Percentiles rank a stretch among this genome's conserved stretches.
Conservation (phyloP, 2,888 invertebrate species). For the Nematopogon swammerdamellus region DNA sequence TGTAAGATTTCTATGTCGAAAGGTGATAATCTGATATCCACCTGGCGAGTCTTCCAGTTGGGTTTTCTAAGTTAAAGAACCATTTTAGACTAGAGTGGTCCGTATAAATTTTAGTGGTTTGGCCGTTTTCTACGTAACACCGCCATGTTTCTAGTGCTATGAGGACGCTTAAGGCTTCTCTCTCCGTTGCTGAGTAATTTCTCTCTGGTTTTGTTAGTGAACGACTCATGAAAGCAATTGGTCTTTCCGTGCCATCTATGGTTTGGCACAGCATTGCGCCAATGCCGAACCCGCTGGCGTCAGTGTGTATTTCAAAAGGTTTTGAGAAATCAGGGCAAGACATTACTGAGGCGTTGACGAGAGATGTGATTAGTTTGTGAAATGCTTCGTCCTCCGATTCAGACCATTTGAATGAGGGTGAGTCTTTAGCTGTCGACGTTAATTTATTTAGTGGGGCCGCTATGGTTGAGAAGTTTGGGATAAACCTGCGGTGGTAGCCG, state of each 20-base stretch:
- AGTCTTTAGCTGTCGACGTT: background rate
- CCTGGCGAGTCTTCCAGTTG: slow-evolving; percentile 9
- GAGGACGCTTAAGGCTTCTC: slow-evolving; percentile 10
- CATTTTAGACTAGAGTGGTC: slow-evolving; percentile 8
- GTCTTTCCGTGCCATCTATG: slow-evolving; percentile 8
- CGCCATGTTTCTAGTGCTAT: slow-evolving; percentile 7
- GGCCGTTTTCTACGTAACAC: slow-evolving; percentile 5
- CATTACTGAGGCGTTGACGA: background rate
- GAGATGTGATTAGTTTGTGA: background rate
- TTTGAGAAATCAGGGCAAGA: slow-evolving; percentile 8
- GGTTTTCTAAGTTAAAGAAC: slow-evolving; percentile 8
- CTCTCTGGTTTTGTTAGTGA: slow-evolving; percentile 6
- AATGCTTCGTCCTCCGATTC: background rate
- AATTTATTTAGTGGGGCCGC: background rate
- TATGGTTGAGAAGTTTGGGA: background rate
- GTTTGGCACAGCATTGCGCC: slow-evolving; percentile 10
- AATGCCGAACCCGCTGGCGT: background rate
- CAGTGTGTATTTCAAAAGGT: slow-evolving; percentile 13
- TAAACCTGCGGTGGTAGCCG: background rate
- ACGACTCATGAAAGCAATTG: slow-evolving; percentile 8
- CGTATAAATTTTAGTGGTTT: slow-evolving; percentile 4
- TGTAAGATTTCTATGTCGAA: slow-evolving; percentile 9
- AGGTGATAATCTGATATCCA: slow-evolving; percentile 7
- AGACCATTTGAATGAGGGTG: background rate
- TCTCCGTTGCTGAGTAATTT: slow-evolving; percentile 10